Evolutionary conservation across 2,113 vertebrate genomes (phyloP), one percentile per base, ranked within the genome.

Genomic region (Emydura subglobosa): DNA sequence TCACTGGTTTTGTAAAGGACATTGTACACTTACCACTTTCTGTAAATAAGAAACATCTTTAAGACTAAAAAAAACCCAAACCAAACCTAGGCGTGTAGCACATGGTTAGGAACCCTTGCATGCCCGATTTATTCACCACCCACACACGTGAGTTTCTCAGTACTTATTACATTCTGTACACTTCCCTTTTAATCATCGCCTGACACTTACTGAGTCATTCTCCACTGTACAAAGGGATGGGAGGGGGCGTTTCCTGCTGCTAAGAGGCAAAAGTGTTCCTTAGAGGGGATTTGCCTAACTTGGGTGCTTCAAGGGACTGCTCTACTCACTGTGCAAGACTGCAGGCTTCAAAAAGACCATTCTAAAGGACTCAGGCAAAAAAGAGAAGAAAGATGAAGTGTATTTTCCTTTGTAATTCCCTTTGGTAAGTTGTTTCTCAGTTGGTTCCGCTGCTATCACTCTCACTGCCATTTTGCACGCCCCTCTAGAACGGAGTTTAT

Each of bases 361-460:
- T 79, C 54, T 14, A 68, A 54, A 57, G 31, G 50, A 12, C 10
- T 55, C 65, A 22, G 25, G 51, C 49, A n/a, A 1, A 31, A 57
- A 82, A 65, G 9, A 34, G 81, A 22, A 25, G 61, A 59, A 1
- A 12, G 13, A 39, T 44, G 24, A 57, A 44, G 4, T 34, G 25
- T 29, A 88, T 85, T 54, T 1, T 80, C 83, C 42, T 2, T 19
- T 49, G 27, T 9, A 1, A n/a, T 1, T 9, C 55, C 42, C 55
- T 47, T 82, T 19, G 2, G 0, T 4, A 1, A 85, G 39, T 47
- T 82, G 1, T 59, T 10, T 13, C 96, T 92, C n/a, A 1, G 83
- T 78, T 81, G 89, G 85, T 95, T 88, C 97, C 83, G 94, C 95
- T 98, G 92, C 92, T 97, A 97, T 97, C 95, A 11, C 88, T 86